Percentiles rank a stretch among this genome's conserved stretches.
Evolutionary conservation across 1,140 invertebrate species (phyloP).

Genomic region (Lucilia cuprina): DNA sequence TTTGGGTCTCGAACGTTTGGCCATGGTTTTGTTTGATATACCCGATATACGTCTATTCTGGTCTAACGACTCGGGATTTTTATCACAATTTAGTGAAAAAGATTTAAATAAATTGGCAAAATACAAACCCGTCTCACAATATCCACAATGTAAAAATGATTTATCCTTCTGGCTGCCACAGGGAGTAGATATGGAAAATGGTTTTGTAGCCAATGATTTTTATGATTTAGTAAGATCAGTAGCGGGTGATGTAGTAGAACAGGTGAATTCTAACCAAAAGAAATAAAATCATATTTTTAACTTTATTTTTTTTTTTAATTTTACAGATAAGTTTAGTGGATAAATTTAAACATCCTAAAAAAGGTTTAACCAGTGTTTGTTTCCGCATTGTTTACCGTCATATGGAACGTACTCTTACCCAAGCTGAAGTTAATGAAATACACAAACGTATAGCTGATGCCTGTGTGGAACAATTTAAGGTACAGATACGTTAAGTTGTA

Average conservation of each 20-base stretch:
- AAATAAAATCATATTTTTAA: too few species aligned
- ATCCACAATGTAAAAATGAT: conserved; percentile 91
- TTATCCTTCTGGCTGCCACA: conserved; percentile 96
- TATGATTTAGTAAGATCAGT: conserved; percentile 90
- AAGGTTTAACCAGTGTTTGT: conserved; percentile 82
- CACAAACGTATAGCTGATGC: conserved; percentile 80
- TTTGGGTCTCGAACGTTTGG: conserved; percentile 92
- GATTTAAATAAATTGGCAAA: conserved; percentile 70
- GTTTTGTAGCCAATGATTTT: conserved; percentile 86
- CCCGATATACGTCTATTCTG: conserved; percentile 97
- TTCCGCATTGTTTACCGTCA: conserved; percentile 95
- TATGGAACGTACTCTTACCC: conserved; percentile 86
- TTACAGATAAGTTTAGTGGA: conserved; percentile 82
- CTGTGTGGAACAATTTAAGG: conserved; percentile 70
- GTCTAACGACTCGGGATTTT: conserved; percentile 89
- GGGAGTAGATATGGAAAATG: conserved; percentile 63
- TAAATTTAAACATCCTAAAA: conserved; percentile 87
- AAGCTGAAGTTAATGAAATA: conserved; percentile 86
- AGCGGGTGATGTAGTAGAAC: conserved; percentile 91
- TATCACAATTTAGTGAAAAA: conserved; percentile 86
- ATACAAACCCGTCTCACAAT: conserved; percentile 85
- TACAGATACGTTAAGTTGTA: conserved; percentile 71
- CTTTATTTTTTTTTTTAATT: neutral
- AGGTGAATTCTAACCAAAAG: conserved; percentile 72
- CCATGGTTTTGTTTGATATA: conserved; percentile 95